phyloP scores from a whole-genome alignment of 64 coral and sea anemone genomes.

The Montipora cactus region DNA sequence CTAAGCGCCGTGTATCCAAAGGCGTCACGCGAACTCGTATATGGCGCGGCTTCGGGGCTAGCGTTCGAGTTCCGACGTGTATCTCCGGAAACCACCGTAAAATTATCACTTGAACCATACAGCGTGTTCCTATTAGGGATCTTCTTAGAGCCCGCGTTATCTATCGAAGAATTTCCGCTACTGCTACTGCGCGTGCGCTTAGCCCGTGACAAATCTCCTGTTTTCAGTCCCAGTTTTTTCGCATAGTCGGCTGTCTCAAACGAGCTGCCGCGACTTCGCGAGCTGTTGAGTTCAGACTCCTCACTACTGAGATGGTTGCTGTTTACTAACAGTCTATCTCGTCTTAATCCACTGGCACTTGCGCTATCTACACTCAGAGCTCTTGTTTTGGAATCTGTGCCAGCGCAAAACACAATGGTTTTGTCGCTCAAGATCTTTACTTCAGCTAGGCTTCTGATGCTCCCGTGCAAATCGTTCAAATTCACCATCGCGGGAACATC shows the following conservation, averaged over 20 bases:
- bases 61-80: slow-evolving; percentile 73
- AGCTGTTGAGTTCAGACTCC: slow-evolving; percentile 47
- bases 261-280: slow-evolving; percentile 76
- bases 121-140: slow-evolving; percentile 86
- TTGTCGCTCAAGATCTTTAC: slow-evolving; percentile 94
- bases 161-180: slow-evolving; percentile 53
- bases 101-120: slow-evolving; percentile 58
- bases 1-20: slow-evolving; percentile 92
- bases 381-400: slow-evolving; percentile 64
- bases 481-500: slow-evolving; percentile 22
- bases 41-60: slow-evolving; percentile 60
- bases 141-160: slow-evolving; percentile 67
- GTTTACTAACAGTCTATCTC: slow-evolving; percentile 76
- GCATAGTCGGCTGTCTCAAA: slow-evolving; percentile 90
- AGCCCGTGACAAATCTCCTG: slow-evolving; percentile 75
- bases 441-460: slow-evolving; percentile 74
- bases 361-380: slow-evolving; percentile 80
- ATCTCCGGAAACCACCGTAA: slow-evolving; percentile 83
- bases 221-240: slow-evolving; percentile 79
- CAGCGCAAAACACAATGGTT: slow-evolving; percentile 81
- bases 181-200: slow-evolving; percentile 67
- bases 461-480: slow-evolving; percentile 46
- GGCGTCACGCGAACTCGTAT: slow-evolving; percentile 83
- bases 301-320: slow-evolving; percentile 56
- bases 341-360: slow-evolving; percentile 61